Percentiles rank a stretch among this genome's conserved stretches.
Evolutionary conservation across 2,888 invertebrate species (phyloP).

Genomic region (Drosophila anomalata): DNA sequence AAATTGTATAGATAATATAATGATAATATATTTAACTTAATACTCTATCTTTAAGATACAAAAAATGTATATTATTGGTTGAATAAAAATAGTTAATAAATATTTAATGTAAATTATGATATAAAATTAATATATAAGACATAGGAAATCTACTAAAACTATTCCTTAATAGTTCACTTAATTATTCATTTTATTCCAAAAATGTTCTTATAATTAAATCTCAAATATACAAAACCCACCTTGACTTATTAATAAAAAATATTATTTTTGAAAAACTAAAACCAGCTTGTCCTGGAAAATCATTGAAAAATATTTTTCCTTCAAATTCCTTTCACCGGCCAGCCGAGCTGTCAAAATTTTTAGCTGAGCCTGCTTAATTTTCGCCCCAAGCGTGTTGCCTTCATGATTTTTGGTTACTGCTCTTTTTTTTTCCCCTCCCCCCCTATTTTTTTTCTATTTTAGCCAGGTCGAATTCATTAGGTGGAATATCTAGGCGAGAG

Average conservation of each 20-base stretch:
- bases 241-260: neutral
- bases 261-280: neutral
- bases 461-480: conserved; percentile 12
- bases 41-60: too few species aligned
- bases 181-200: too few species aligned
- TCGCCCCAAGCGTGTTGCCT: conserved; percentile 40
- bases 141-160: too few species aligned
- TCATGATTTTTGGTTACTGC: conserved; percentile 32
- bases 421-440: neutral
- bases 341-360: conserved; percentile 37
- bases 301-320: neutral
- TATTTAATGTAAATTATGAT: too few species aligned
- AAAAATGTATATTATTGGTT: too few species aligned
- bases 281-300: neutral
- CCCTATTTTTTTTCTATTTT: conserved; percentile 7
- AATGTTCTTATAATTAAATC: too few species aligned
- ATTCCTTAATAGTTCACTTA: too few species aligned
- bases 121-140: too few species aligned
- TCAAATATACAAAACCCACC: too few species aligned
- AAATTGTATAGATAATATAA: too few species aligned
- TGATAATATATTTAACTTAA: too few species aligned
- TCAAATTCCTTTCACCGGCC: neutral
- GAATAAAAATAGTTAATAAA: too few species aligned
- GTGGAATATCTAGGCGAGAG: neutral
- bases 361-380: conserved; percentile 37